A percentile compares a stretch with the other conserved stretches of the same genome.
These are phyloP conservation scores for Rhizomys pruinosus DNA, from an alignment of 2,113 vertebrate genomes.

Conservation along the genomic window DNA sequence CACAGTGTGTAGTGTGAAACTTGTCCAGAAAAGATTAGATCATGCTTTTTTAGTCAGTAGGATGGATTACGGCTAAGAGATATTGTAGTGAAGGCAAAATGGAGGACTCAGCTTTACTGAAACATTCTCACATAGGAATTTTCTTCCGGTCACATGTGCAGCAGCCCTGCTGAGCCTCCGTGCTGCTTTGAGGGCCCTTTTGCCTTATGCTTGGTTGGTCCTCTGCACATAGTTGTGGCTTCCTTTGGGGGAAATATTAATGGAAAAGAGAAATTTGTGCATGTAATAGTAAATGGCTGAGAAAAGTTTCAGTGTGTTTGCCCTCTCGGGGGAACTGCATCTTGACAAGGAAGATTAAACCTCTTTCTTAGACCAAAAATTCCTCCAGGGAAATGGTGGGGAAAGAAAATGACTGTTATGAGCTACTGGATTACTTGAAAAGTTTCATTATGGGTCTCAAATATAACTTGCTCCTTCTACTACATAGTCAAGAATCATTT, in stretches of 20 bases:
- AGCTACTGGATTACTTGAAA: conserved; percentile 47
- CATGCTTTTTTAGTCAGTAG: background rate
- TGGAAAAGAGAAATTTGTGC: conserved; percentile 13
- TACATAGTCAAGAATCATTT: background rate
- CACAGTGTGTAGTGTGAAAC: background rate
- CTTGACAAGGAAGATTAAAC: conserved; percentile 25
- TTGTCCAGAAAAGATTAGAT: background rate
- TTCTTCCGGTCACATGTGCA: background rate
- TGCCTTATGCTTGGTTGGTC: background rate
- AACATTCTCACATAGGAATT: conserved; percentile 13
- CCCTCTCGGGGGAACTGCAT: background rate
- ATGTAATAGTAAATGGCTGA: background rate
- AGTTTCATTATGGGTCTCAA: background rate
- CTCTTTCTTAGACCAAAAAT: background rate
- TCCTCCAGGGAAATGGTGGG: background rate
- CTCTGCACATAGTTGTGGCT: background rate
- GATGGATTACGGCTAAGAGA: background rate
- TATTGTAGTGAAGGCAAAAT: background rate
- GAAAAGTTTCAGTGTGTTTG: background rate
- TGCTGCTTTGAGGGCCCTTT: background rate
- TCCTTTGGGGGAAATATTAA: conserved; percentile 10
- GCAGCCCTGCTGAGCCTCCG: background rate
- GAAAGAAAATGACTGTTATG: conserved; percentile 9
- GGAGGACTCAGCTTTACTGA: background rate
- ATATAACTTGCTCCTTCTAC: conserved; percentile 46